Evolutionary conservation across 1,140 invertebrate genomes (phyloP), one percentile per base, ranked within the genome.

Genomic region (Heliconius hermathena): DNA sequence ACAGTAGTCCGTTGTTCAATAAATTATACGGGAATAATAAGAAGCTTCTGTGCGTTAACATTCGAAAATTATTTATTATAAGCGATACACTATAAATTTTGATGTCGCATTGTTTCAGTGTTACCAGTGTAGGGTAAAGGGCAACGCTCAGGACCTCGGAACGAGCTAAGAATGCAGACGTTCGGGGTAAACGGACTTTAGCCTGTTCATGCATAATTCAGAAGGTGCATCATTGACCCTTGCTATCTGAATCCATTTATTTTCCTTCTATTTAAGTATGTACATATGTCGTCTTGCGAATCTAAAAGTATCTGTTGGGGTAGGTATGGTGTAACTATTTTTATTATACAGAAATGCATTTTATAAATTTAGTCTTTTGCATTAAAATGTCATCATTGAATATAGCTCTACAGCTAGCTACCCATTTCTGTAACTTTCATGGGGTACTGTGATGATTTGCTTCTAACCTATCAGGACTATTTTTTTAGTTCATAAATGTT

Each of bases 131-230:
- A 85, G 88, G 87, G 85, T 87, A 93, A 89, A 91, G 90, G 90
- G 86, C 91, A 91, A 90, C 73, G 89, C 71, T 87, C 86, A 85
- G 75, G 73, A 75, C 79, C 78, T 83, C 80, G 82, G 85, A 77
- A 57, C 82, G 83, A 81, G 79, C 84, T 86, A 86, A 85, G 85
- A 85, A 90, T 87, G 88, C 90, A 91, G 91, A 90, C 90, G 87
- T 82, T 85, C 77, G 86, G 81, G 91, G 91, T 91, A 89, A 91
- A 91, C 74, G 90, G 80, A 88, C 91, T 87, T 60, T 36, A 77
- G 83, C 73, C 81, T 77, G 74, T 80, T 73, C 76, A 86, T 91
- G 85, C 84, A 88, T 90, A 86, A 89, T 91, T 86, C 87, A 91
- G 81, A 73, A 78, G 84, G 83, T 89, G 86, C 86, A 89, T 86